Evolutionary conservation across 2,113 vertebrate species (phyloP), one percentile per base, ranked within the genome.

Genomic region (Salvelinus sp.): DNA sequence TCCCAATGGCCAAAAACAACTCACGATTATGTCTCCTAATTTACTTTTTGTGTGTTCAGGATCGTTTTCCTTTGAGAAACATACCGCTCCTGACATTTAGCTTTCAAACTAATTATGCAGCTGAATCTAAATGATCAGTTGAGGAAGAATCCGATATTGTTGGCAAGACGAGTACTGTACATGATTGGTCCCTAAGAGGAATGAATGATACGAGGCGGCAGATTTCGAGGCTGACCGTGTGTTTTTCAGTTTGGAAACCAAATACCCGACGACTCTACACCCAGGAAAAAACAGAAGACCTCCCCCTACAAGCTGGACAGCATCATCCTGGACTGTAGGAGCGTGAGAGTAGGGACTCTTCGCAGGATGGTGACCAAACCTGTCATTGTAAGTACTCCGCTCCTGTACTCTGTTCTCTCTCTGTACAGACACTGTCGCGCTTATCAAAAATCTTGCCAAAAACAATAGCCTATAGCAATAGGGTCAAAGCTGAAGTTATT

Each of bases 291-390:
- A 77, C 92, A 95, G 28, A 97, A 95, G 83, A 18, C 95, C 64
- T 2, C 20, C 10, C 1, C 74, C 1, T 33, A 0, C 1, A 88
- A 82, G 63, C 86, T 91, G 5, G 77, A 92, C 83, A 98, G 95
- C 73, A 94, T 98, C 85, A 96, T 98, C 60, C 91, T 99, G 87
- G 92, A 94, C 79, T 99, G 97, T 83, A 93, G 98, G 18, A 99
- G 96, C 75, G 93, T 99, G 50, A 87, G 98, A 23, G 95, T 99
- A 60, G 98, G 98, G 79, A 96, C 95, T 0, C 88, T 97, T 1
- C 94, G 96, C 75, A 88, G 94, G 84, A 95, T 95, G 86, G 95
- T 98, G 12, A 91, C 90, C 38, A 96, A 98, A 54, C 96, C 97
- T 47, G 97, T 98, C 25, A 92, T 98, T 74, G 98, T 99, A 89